These are phyloP conservation scores for Hydrotaea cyrtoneurina DNA, from an alignment of 2,888 invertebrate species.

Conservation along the genomic window DNA sequence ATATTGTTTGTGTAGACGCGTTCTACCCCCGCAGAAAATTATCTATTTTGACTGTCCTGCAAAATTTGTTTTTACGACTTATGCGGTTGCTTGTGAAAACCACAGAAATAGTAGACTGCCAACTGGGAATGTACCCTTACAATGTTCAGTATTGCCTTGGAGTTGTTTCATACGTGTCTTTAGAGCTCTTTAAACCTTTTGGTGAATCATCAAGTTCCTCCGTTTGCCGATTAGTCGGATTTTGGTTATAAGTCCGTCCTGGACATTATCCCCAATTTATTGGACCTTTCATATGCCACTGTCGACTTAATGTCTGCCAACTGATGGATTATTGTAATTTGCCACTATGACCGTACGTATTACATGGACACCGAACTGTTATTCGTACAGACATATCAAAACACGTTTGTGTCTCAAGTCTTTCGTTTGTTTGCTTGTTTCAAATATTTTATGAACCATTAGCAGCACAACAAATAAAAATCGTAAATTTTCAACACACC, in stretches of 20 bases:
- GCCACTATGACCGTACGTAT: background rate
- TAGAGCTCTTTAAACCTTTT: no score
- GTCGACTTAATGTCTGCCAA: constrained; percentile 21
- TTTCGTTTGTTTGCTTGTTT: constrained; percentile 50
- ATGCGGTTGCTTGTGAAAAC: no score
- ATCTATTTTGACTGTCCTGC: no score
- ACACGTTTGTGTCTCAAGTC: constrained; percentile 54
- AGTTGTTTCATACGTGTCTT: no score
- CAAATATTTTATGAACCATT: constrained; percentile 54
- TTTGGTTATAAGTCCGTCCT: background rate
- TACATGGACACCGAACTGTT: background rate
- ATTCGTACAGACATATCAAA: constrained; percentile 37
- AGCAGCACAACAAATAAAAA: constrained; percentile 54
- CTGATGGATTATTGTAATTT: constrained; percentile 20
- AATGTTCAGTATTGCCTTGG: no score
- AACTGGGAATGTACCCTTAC: no score
- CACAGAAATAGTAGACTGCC: no score
- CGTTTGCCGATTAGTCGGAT: no score
- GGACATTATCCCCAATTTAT: background rate
- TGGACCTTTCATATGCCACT: background rate
- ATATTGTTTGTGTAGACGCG: no score
- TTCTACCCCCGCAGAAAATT: no score
- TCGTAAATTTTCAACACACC: constrained; percentile 66
- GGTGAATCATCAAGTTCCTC: no score
- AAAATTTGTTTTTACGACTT: no score